Conservation (phyloP, 2,113 vertebrate species). For the Xenopus borealis region DNA sequence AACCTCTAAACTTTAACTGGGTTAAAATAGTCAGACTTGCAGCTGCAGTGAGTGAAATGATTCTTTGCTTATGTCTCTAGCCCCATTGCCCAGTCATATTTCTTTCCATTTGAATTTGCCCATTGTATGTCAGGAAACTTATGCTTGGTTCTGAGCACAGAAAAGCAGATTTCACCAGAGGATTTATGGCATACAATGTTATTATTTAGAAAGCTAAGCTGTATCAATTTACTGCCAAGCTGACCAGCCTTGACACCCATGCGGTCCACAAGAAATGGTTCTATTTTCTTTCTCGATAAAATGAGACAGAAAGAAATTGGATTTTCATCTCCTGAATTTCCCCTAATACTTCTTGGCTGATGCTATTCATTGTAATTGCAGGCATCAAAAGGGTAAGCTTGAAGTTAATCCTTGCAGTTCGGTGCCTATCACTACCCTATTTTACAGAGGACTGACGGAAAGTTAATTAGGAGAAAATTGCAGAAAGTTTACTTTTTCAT, state of each 20-base stretch:
- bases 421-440: background rate
- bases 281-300: constrained; percentile 2
- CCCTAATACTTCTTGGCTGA: constrained; percentile 11
- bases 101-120: background rate
- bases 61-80: background rate
- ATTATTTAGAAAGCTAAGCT: constrained; percentile 1
- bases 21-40: background rate
- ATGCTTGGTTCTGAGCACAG: background rate
- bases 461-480: background rate
- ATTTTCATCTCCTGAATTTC: constrained; percentile 19
- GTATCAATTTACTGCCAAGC: background rate
- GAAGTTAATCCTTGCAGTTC: background rate
- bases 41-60: background rate
- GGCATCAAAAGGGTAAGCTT: background rate
- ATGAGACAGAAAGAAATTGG: constrained; percentile 9
- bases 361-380: constrained; percentile 12
- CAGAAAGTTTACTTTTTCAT: background rate
- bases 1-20: too few relatives aligned
- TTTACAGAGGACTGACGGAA: background rate
- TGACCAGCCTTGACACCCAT: background rate
- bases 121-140: background rate
- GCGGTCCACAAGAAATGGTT: background rate
- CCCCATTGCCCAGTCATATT: background rate
- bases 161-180: background rate
- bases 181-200: background rate